Percentiles rank a stretch among this genome's conserved stretches.
Evolutionary conservation across 1,140 invertebrate genomes (phyloP).

Genomic region (Anadara kagoshimensis): DNA sequence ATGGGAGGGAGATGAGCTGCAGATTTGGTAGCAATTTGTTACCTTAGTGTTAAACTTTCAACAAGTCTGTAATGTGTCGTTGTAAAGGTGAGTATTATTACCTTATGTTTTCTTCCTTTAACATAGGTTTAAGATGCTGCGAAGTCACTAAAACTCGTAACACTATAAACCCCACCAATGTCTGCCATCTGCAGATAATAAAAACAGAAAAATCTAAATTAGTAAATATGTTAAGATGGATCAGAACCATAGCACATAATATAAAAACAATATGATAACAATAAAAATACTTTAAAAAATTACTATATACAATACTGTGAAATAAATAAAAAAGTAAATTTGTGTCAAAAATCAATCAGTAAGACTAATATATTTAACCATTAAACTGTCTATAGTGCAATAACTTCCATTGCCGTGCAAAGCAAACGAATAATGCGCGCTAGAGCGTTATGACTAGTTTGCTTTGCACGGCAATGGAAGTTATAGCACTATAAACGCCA

Average conservation of each 20-base stretch:
- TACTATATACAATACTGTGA: too few species aligned
- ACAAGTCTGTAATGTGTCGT: not conserved
- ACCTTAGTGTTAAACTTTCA: not conserved
- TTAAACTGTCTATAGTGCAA: too few species aligned
- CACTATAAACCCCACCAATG: constrained; percentile 71
- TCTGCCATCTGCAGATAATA: constrained; percentile 70
- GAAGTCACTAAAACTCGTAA: constrained; percentile 61
- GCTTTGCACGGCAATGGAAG: too few species aligned
- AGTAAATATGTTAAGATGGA: not conserved
- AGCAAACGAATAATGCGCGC: too few species aligned
- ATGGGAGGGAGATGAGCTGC: not conserved
- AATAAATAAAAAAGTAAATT: too few species aligned
- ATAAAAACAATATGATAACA: not conserved
- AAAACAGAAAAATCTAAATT: not conserved
- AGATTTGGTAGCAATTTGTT: not conserved
- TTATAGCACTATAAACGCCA: too few species aligned
- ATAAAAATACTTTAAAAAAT: too few species aligned
- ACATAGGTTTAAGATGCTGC: constrained; percentile 47
- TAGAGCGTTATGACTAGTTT: too few species aligned
- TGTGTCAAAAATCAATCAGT: too few species aligned
- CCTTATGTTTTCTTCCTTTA: constrained; percentile 39
- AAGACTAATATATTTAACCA: too few species aligned
- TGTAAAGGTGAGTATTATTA: constrained; percentile 17
- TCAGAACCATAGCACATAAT: not conserved
- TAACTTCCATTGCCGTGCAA: too few species aligned